These are phyloP conservation scores for Lasiurus cinereus DNA, from an alignment of 2,113 vertebrate genomes.

Conservation along the genomic window DNA sequence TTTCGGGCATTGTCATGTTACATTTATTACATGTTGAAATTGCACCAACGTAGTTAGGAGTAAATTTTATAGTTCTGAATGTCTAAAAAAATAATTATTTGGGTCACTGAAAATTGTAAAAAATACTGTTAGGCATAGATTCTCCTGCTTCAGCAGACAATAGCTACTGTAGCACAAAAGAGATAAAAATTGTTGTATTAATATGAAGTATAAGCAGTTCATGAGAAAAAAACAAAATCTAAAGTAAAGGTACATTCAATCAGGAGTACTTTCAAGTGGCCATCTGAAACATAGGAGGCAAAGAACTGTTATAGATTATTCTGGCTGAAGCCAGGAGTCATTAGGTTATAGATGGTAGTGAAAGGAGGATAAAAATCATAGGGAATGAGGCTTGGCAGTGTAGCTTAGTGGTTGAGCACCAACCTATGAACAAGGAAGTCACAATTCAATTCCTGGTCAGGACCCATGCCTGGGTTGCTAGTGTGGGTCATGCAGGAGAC, in stretches of 20 bases:
- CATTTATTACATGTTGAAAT: neutral
- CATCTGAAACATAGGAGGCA: neutral
- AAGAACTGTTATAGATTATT: neutral
- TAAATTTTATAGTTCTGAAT: neutral
- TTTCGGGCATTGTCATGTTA: neutral
- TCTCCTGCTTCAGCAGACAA: neutral
- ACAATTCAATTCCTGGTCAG: neutral
- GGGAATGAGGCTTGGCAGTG: too few species aligned
- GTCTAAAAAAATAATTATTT: slow-evolving; percentile 28
- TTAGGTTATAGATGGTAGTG: neutral
- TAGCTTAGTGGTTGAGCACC: too few species aligned
- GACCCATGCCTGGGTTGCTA: neutral
- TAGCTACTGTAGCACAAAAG: neutral
- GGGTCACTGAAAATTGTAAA: neutral
- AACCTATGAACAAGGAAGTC: too few species aligned
- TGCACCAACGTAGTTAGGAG: neutral
- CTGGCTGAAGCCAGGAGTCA: neutral
- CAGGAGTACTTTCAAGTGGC: slow-evolving; percentile 8
- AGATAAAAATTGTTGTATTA: neutral
- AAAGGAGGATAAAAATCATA: neutral
- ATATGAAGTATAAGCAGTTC: neutral
- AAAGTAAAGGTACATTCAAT: neutral
- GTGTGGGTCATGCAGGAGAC: too few species aligned
- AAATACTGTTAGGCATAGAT: neutral
- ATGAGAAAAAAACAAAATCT: neutral